Evolutionary conservation across 2,797 vertebrate genomes (phyloP).

Genomic region (Triplophysa bombifrons): DNA sequence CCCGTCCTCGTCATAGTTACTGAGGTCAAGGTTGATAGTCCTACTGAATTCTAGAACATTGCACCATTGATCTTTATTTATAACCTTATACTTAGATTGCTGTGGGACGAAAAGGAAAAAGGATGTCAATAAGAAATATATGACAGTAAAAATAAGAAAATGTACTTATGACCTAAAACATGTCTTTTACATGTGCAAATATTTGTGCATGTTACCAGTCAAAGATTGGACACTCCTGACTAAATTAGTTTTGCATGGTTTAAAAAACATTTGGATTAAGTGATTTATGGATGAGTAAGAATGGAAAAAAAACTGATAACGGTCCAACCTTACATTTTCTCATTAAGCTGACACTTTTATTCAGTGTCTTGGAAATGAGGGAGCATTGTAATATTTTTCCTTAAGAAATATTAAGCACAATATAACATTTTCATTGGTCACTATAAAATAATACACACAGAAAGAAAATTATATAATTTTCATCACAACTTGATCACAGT

Average conservation of each 20-base stretch:
- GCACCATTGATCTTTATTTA: slow-evolving; percentile 99
- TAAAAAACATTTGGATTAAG: neutral
- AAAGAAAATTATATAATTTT: neutral
- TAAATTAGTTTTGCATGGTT: neutral
- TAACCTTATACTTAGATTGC: slow-evolving; percentile 99
- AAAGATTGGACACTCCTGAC: neutral
- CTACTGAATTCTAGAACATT: slow-evolving; percentile 99
- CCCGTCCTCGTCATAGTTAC: slow-evolving; percentile 98
- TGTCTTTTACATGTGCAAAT: neutral
- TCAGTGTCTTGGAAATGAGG: no score
- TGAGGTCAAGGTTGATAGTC: slow-evolving; percentile 98
- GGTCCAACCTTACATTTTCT: neutral
- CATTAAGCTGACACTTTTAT: no score
- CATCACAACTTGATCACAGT: no score
- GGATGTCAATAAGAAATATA: slow-evolving; percentile 9
- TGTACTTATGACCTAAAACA: neutral
- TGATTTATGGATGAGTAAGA: neutral
- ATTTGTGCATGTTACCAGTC: neutral
- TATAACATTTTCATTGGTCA: neutral
- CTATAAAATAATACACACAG: no score
- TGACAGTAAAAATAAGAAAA: neutral
- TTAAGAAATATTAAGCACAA: no score
- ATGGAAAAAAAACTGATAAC: neutral
- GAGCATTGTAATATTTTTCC: no score
- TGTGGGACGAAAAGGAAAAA: slow-evolving; percentile 69